Conservation (phyloP, 1,140 invertebrate species). For the Pachypsylla venusta region DNA sequence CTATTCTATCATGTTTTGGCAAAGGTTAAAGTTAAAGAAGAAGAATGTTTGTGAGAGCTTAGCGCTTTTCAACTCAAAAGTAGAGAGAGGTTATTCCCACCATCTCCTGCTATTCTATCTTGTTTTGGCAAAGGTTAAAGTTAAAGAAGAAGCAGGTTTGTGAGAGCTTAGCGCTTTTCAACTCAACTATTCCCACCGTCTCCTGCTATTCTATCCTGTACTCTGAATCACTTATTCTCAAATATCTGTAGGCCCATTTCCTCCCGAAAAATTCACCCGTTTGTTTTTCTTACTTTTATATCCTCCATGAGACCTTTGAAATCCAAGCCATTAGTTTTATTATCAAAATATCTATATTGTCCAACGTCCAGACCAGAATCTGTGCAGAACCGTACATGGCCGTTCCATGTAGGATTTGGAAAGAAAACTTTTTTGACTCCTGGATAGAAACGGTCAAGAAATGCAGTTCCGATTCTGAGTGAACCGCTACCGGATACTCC, state of each 20-base stretch:
- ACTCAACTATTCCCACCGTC: neutral
- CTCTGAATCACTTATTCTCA: constrained; percentile 14
- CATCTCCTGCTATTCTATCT: neutral
- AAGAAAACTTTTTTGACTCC: constrained; percentile 78
- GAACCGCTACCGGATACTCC: constrained; percentile 95
- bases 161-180: no score
- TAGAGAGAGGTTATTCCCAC: no score
- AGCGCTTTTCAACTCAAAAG: no score
- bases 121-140: no score
- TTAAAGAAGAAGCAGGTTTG: no score
- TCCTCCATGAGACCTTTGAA: constrained; percentile 82
- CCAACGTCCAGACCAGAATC: constrained; percentile 74
- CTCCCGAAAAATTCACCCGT: neutral
- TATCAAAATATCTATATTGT: constrained; percentile 90
- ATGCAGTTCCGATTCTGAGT: constrained; percentile 79
- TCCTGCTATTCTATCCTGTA: neutral
- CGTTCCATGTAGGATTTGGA: constrained; percentile 95
- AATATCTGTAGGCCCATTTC: neutral
- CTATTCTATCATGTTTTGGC: no score
- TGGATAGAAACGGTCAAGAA: constrained; percentile 72
- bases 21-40: no score
- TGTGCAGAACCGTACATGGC: constrained; percentile 90
- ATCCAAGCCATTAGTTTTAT: constrained; percentile 89
- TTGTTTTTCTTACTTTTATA: constrained; percentile 56
- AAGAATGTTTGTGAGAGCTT: no score